Conservation (phyloP, 2,797 vertebrate genomes). For the Rhynchonycteris naso region DNA sequence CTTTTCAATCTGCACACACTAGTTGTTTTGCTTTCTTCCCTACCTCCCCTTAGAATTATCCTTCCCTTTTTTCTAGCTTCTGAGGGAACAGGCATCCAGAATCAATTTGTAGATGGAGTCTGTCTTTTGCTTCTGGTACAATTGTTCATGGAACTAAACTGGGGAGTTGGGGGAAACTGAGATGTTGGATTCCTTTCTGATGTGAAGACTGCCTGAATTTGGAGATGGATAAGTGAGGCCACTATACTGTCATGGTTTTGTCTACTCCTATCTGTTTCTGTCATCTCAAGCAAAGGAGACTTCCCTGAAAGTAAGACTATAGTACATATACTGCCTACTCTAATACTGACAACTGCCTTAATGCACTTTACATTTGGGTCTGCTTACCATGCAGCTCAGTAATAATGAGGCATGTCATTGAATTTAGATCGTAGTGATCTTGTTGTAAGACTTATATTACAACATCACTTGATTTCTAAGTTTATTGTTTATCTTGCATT, state of each 20-base stretch:
- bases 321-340: background rate
- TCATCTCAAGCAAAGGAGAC: background rate
- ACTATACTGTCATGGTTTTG: background rate
- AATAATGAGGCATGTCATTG: background rate
- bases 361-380: background rate
- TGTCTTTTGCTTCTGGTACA: background rate
- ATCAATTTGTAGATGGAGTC: background rate
- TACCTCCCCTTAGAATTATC: background rate
- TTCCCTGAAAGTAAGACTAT: background rate
- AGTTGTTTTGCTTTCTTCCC: background rate
- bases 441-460: background rate
- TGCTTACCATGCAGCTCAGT: background rate
- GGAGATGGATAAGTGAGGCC: background rate
- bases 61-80: background rate
- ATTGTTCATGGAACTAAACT: background rate
- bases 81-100: background rate
- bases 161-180: background rate
- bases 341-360: background rate
- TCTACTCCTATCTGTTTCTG: background rate
- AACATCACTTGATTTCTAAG: background rate
- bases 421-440: background rate
- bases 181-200: background rate
- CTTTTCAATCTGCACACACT: background rate
- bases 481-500: background rate
- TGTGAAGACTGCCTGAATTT: background rate